A percentile compares a stretch with the other conserved stretches of the same genome.
These are phyloP conservation scores for Chionomys nivalis DNA, from an alignment of 2,113 vertebrate species.

Conservation along the genomic window DNA sequence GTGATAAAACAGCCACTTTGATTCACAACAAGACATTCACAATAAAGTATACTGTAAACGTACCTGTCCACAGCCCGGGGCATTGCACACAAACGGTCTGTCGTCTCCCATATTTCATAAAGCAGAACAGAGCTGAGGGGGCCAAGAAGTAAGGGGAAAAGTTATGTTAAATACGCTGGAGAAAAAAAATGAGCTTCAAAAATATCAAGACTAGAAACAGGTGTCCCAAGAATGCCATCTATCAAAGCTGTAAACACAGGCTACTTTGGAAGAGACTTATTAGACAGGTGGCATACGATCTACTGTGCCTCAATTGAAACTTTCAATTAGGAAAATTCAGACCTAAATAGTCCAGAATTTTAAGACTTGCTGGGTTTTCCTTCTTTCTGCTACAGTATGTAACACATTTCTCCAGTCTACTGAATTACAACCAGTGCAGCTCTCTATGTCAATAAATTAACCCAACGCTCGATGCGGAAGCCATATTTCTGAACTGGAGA, in stretches of 20 bases:
- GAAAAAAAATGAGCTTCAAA: constrained; percentile 67
- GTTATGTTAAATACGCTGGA: constrained; percentile 79
- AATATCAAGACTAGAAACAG: constrained; percentile 71
- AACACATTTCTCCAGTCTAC: constrained; percentile 63
- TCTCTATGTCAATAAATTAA: constrained; percentile 83
- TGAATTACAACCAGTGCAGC: constrained; percentile 77
- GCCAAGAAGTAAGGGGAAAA: constrained; percentile 69
- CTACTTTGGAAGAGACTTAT: constrained; percentile 72
- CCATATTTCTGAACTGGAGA: constrained; percentile 87
- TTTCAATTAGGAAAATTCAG: constrained; percentile 78
- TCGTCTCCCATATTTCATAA: constrained; percentile 95
- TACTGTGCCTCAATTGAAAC: constrained; percentile 59
- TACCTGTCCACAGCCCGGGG: constrained; percentile 99
- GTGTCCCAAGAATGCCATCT: constrained; percentile 62
- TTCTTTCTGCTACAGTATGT: constrained; percentile 66
- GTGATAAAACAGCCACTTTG: constrained; percentile 86
- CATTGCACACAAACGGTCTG: constrained; percentile 97
- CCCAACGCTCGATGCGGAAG: constrained; percentile 72
- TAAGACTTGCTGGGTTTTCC: constrained; percentile 68
- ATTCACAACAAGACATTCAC: constrained; percentile 83
- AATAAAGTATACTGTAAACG: constrained; percentile 84
- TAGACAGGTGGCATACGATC: constrained; percentile 73
- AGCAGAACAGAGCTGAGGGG: constrained; percentile 80
- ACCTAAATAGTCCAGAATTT: constrained; percentile 72
- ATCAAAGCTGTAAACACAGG: constrained; percentile 54